Percentiles rank a stretch among this genome's conserved stretches.
Evolutionary conservation across 2,888 invertebrate genomes (phyloP).

Genomic region (Epirrhoe alternata): DNA sequence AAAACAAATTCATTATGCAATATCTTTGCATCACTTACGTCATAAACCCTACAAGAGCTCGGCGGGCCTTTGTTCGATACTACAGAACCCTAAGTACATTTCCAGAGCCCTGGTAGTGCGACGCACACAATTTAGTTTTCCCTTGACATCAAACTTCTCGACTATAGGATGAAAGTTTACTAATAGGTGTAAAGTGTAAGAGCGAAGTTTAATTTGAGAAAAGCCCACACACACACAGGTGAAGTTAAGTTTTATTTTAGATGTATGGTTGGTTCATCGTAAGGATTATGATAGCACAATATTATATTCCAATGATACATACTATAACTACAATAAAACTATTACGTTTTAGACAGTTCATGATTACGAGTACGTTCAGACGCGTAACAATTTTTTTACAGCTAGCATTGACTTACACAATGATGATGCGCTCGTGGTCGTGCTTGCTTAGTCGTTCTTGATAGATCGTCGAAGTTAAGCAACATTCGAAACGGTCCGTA

Average conservation of each 20-base stretch:
- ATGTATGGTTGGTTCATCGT: background rate
- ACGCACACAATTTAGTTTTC: conserved; percentile 47
- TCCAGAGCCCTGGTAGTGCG: too few relatives aligned
- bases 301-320: background rate
- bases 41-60: conserved; percentile 46
- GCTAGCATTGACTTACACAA: too few relatives aligned
- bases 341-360: background rate
- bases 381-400: too few relatives aligned
- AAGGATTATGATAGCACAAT: background rate
- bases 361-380: too few relatives aligned
- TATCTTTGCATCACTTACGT: conserved; percentile 32
- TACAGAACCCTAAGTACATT: conserved; percentile 13
- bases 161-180: conserved; percentile 13
- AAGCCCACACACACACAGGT: background rate
- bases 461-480: too few relatives aligned
- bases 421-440: too few relatives aligned
- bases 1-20: conserved; percentile 4
- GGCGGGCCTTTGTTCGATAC: conserved; percentile 45
- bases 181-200: conserved; percentile 9
- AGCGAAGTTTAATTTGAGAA: background rate
- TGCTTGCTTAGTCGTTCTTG: too few relatives aligned
- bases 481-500: too few relatives aligned
- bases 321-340: background rate
- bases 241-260: background rate
- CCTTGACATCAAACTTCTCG: conserved; percentile 22